Base-by-base conservation (phyloP, 2,797 vertebrate species). In the Sebastes cheni region DNA sequence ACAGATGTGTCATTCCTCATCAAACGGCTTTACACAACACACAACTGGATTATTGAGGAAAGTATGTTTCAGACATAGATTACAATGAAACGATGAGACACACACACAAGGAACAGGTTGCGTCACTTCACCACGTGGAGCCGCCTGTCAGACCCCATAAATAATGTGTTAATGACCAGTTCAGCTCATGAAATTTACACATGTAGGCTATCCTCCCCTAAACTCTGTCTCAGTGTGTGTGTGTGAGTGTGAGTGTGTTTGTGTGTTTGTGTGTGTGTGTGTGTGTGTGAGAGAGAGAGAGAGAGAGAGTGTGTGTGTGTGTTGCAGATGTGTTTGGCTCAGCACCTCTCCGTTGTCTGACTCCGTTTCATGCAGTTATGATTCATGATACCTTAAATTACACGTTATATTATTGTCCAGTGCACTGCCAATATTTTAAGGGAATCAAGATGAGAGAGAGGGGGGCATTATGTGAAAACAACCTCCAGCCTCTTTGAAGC, bases 381-480 rank as follows among this genome's bases (percentile, higher is more conserved):
- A 89, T 85, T 88, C 86, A 87, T 87, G 75, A 86, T 85, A 88
- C 87, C 87, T 89, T 89, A 82, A 91, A 90, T 87, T 91, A 84
- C 87, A 85, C 88, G 85, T 90, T 88, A 74, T 77, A 86, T 91
- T 91, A 86, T 85, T 88, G 81, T 86, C 83, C 77, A 42, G 25
- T 30, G 81, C 36, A 3, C 72, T 88, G 88, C 87, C 88, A 88
- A 82, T 66, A 69, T 76, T 91, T 83, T 85, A 88, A 82, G 73
- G 67, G 84, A 78, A 83, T 87, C 80, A 77, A 87, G 81, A 87
- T 90, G 89, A 84, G 83, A 34, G 80, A 22, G 27, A 34, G 68
- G 72, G 83, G 86, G 76, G 72, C 66, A 79, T 75, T 59, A 68
- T 87, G 91, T 81, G 84, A 90, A 90, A 90, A 91, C 80, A 91